Conservation (phyloP, 1,140 invertebrate species). For the Drosophila persimilis region DNA sequence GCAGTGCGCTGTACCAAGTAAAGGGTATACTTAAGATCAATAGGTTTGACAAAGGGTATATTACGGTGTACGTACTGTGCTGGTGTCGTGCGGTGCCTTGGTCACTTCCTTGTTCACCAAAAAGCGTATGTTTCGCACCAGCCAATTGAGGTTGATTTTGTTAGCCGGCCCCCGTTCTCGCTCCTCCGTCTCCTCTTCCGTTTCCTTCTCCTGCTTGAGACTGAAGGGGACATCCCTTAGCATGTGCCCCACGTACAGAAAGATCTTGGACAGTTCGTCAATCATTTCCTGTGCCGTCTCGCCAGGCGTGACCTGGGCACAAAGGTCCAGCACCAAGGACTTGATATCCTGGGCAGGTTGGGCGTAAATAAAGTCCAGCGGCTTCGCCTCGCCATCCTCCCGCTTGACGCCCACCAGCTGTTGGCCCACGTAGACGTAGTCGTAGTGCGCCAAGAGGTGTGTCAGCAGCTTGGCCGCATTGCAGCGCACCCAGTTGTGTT, state of each 20-base stretch:
- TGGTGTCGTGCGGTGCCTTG: constrained; percentile 83
- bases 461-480: constrained; percentile 89
- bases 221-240: constrained; percentile 84
- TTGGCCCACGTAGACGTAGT: constrained; percentile 84
- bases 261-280: constrained; percentile 89
- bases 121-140: constrained; percentile 85
- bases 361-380: constrained; percentile 85
- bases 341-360: constrained; percentile 86
- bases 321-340: constrained; percentile 88
- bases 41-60: too few species aligned
- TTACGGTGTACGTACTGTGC: constrained; percentile 83
- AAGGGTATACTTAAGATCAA: constrained; percentile 29
- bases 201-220: constrained; percentile 59
- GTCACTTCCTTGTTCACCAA: constrained; percentile 86
- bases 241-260: constrained; percentile 88
- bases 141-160: constrained; percentile 84
- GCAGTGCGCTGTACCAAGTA: constrained; percentile 84
- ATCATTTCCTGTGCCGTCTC: constrained; percentile 85
- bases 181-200: constrained; percentile 15
- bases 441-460: constrained; percentile 87
- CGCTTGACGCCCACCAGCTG: constrained; percentile 54
- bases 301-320: constrained; percentile 88
- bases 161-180: constrained; percentile 26
- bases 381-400: constrained; percentile 26
- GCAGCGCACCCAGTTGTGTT: constrained; percentile 88